phyloP scores from a whole-genome alignment of 2,888 invertebrate species.

The Andrena minutula region DNA sequence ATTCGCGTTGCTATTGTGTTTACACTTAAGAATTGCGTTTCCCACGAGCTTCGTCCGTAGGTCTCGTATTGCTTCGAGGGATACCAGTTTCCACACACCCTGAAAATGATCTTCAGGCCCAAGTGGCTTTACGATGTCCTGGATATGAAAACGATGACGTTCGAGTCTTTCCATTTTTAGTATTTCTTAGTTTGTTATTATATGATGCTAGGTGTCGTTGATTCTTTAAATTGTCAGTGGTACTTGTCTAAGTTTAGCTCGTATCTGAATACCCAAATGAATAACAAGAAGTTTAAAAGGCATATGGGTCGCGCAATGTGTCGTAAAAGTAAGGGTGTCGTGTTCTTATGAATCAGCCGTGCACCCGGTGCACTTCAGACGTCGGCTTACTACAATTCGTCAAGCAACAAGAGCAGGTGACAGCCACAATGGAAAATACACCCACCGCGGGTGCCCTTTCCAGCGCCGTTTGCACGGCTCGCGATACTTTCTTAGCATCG shows the following conservation, averaged over 20 bases:
- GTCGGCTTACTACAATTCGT: conserved; percentile 59
- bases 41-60: conserved; percentile 68
- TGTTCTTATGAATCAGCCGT: conserved; percentile 72
- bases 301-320: conserved; percentile 59
- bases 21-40: background rate
- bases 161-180: conserved; percentile 72
- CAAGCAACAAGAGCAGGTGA: conserved; percentile 79
- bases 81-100: conserved; percentile 76
- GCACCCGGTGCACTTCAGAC: conserved; percentile 67
- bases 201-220: background rate
- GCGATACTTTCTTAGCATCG: background rate
- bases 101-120: conserved; percentile 81
- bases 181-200: background rate
- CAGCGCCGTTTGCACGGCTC: conserved; percentile 33
- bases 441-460: conserved; percentile 17
- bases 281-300: conserved; percentile 30
- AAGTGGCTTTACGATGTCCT: conserved; percentile 83
- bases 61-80: conserved; percentile 84
- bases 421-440: conserved; percentile 54
- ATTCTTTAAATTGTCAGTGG: background rate
- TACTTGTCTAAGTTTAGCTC: no score
- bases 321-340: conserved; percentile 77
- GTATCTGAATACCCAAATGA: background rate
- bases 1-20: background rate
- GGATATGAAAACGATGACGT: conserved; percentile 82